phyloP scores from a whole-genome alignment of 1,140 invertebrate genomes.

The Aphaenogaster ashmeadi region DNA sequence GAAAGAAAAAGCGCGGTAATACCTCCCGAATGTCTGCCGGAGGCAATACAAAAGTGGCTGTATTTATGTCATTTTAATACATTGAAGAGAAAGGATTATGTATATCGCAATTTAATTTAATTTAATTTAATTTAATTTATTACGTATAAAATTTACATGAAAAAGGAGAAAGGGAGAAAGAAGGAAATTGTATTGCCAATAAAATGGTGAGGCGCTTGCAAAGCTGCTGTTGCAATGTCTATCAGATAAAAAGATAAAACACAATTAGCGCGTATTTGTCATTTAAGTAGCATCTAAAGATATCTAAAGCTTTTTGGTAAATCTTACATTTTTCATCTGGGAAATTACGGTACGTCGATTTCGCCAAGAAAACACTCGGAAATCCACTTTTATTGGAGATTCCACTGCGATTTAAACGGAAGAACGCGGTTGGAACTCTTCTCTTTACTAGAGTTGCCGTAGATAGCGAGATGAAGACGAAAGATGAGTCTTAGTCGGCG shows the following conservation, averaged over 20 bases:
- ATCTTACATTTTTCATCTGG: neutral
- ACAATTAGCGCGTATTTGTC: neutral
- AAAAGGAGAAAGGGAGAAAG: neutral
- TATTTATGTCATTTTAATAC: neutral
- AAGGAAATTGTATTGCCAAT: no score
- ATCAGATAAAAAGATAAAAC: neutral
- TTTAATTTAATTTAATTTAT: no score
- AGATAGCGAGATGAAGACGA: conserved; percentile 57
- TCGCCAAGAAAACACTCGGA: conserved; percentile 50
- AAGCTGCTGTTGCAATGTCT: no score
- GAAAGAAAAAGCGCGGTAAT: conserved; percentile 1
- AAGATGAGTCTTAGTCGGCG: conserved; percentile 36
- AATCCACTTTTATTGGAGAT: conserved; percentile 59
- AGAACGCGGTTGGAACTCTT: conserved; percentile 43
- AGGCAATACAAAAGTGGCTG: neutral
- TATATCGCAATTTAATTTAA: no score
- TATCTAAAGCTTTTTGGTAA: neutral
- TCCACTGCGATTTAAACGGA: conserved; percentile 42
- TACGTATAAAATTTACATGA: no score
- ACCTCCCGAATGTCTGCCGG: neutral
- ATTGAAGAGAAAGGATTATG: neutral
- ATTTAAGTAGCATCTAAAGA: neutral
- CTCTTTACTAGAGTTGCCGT: conserved; percentile 10
- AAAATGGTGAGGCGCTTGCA: no score
- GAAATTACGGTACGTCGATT: conserved; percentile 38